Conservation (phyloP, 30 jellyfish, hydroid and myxozoan genomes). For the Turritopsis rubra region DNA sequence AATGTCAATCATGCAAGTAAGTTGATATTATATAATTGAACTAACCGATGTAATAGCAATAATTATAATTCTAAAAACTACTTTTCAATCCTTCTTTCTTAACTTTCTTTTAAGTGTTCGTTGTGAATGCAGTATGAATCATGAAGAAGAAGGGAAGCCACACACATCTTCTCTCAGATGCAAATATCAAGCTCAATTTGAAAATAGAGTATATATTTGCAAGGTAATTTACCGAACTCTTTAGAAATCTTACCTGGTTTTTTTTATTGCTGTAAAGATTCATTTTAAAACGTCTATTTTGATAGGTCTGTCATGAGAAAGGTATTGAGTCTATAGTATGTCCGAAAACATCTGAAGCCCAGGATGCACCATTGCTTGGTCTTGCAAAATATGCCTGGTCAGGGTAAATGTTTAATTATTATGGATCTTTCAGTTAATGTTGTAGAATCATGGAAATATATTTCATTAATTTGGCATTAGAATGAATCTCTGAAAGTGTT, state of each 20-base stretch:
- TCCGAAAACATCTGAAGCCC: conserved; percentile 87
- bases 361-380: conserved; percentile 89
- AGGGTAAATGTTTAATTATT: conserved; percentile 49
- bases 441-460: no score
- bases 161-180: conserved; percentile 66
- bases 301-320: conserved; percentile 72
- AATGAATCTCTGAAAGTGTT: no score
- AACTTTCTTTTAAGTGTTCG: conserved; percentile 47
- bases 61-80: no score
- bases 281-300: not conserved
- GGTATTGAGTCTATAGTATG: conserved; percentile 87
- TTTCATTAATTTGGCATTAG: no score
- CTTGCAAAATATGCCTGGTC: conserved; percentile 99
- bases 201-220: conserved; percentile 70
- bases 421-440: no score
- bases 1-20: conserved; percentile 90
- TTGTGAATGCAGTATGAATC: conserved; percentile 91
- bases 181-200: conserved; percentile 93
- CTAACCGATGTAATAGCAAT: no score
- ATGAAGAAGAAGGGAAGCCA: conserved; percentile 65
- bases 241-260: not conserved
- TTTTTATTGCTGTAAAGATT: not conserved
- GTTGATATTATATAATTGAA: conserved; percentile 4
- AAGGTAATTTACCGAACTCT: conserved; percentile 73
- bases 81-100: no score